Base-by-base conservation (phyloP, 2,113 vertebrate genomes). In the Aegithalos caudatus region DNA sequence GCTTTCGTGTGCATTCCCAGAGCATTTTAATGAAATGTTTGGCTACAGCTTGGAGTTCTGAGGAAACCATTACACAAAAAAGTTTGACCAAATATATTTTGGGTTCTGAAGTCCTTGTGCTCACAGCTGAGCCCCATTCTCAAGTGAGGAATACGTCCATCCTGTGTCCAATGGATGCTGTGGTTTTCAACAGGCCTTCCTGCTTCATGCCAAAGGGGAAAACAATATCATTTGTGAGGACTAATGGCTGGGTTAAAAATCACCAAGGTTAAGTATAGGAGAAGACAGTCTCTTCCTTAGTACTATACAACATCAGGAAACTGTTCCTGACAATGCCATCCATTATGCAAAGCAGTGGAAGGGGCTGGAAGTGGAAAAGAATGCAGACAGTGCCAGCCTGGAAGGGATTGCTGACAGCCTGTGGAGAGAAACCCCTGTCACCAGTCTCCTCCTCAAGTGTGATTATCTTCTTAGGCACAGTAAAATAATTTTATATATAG, bases 41-140 rank as follows among this genome's bases (percentile, higher is more conserved):
- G 60, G 93, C 60, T 94, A 86, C 38, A 86, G 56, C 51, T 83
- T 65, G 44, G 54, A 86, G 76, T 88, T 90, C 92, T 71, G 72
- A 96, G 65, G 77, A 94, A 94, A 70, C 22, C 35, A 66, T 94
- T 88, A 78, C 22, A 74, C 31, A 86, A 60, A 87, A 81, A 81
- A 35, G 29, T 88, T 81, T 90, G 51, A 87, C 76, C 86, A 93
- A 92, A 95, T 83, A 37, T 33, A 66, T 81, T 95, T 86, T 92
- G 88, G 82, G 79, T 88, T 83, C 72, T 62, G 14, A 94, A 90
- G 62, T 57, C 47, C 44, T 86, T 90, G 64, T 80, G 60, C 37
- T 90, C 91, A 86, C 60, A 92, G 88, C 80, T 71, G 76, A 95
- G 91, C 56, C 72, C 22, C 44, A 70, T 72, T 51, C 69, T 74